Percentiles rank a stretch among this genome's conserved stretches.
Evolutionary conservation across 2,888 invertebrate species (phyloP).

Genomic region (Plusia festucae): DNA sequence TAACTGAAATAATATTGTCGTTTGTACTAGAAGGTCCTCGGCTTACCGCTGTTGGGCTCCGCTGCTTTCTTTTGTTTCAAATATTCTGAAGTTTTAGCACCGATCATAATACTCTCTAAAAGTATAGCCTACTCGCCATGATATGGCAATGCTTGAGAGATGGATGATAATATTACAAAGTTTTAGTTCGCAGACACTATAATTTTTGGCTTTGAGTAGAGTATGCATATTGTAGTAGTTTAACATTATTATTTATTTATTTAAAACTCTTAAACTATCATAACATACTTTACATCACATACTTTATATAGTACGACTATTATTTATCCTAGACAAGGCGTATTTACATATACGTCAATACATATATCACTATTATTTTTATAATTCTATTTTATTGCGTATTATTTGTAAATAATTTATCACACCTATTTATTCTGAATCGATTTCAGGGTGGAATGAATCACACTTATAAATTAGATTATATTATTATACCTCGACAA

Average conservation of each 20-base stretch:
- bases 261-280: too few relatives aligned
- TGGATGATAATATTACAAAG: background rate
- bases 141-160: background rate
- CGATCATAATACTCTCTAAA: background rate
- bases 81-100: conserved; percentile 24
- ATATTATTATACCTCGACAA: background rate
- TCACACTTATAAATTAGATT: background rate
- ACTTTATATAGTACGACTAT: too few relatives aligned
- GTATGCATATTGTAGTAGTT: background rate
- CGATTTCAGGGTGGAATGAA: background rate
- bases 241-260: background rate
- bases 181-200: background rate
- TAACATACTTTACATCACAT: too few relatives aligned
- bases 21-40: conserved; percentile 67
- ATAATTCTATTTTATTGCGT: too few relatives aligned
- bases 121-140: conserved; percentile 1
- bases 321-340: too few relatives aligned
- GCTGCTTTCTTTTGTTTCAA: conserved; percentile 50
- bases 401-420: background rate
- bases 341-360: too few relatives aligned
- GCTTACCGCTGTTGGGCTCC: conserved; percentile 49
- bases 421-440: background rate
- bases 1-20: conserved; percentile 83
- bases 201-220: background rate
- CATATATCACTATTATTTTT: too few relatives aligned